Evolutionary conservation across 2,888 invertebrate species (phyloP).

Genomic region (Iselma pallidipennis): DNA sequence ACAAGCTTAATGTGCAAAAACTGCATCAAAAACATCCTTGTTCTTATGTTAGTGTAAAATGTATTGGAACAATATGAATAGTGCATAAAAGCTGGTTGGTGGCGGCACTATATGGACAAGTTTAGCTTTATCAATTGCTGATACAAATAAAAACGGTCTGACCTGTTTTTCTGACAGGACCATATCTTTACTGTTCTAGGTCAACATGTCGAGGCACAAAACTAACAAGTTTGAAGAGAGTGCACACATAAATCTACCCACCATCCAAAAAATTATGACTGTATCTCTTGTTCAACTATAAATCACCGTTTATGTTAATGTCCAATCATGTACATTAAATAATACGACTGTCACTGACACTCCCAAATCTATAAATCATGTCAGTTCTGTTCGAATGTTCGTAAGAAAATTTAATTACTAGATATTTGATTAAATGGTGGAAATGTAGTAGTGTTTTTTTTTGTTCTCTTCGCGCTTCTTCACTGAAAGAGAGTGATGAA

Average conservation of each 20-base stretch:
- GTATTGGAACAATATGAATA: not conserved
- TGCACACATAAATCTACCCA: slow-evolving; percentile 36
- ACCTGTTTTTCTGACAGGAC: slow-evolving; percentile 22
- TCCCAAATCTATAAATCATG: not conserved
- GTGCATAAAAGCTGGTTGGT: not conserved
- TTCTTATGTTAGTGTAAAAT: not conserved
- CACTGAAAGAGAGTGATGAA: not conserved
- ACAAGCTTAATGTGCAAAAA: slow-evolving; percentile 1
- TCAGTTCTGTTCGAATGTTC: not conserved
- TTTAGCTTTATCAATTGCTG: slow-evolving; percentile 18
- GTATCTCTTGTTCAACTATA: slow-evolving; percentile 33
- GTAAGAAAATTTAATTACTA: slow-evolving; percentile 1
- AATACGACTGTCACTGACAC: slow-evolving; percentile 33
- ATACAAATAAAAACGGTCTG: slow-evolving; percentile 19
- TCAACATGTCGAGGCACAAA: slow-evolving; percentile 23
- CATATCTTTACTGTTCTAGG: slow-evolving; percentile 27
- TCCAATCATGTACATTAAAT: slow-evolving; percentile 44
- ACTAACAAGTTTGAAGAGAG: slow-evolving; percentile 33
- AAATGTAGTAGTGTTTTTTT: not conserved
- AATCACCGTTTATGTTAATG: slow-evolving; percentile 48
- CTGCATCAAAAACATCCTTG: not conserved
- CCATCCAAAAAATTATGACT: slow-evolving; percentile 39
- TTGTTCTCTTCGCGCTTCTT: no score
- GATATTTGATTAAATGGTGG: not conserved
- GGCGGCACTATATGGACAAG: not conserved